phyloP scores from a whole-genome alignment of 1,140 invertebrate species.

The Macrobrachium nipponense region DNA sequence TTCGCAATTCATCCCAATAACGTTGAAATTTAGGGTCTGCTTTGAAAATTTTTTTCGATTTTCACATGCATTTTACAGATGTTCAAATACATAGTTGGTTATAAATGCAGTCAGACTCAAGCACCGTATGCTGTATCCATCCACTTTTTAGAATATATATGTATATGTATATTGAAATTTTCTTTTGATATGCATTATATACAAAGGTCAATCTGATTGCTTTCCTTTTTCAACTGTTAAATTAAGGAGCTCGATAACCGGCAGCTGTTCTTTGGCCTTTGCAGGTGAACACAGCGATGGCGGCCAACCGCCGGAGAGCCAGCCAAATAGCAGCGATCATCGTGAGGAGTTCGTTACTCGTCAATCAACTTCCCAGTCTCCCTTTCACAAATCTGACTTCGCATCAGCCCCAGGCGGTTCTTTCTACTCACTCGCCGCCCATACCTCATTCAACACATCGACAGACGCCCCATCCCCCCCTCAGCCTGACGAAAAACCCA shows the following conservation, averaged over 20 bases:
- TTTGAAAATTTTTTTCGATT: no score
- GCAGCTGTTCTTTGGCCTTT: neutral
- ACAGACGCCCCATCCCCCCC: neutral
- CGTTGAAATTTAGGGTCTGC: no score
- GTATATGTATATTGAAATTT: no score
- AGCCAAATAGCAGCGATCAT: constrained; percentile 45
- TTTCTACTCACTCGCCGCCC: neutral
- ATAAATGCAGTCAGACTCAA: no score
- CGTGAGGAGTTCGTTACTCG: constrained; percentile 43
- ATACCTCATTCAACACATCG: neutral
- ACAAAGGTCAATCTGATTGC: no score
- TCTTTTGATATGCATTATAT: no score
- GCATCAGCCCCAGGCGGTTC: neutral
- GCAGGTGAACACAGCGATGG: constrained; percentile 43
- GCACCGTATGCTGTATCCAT: no score
- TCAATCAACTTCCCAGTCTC: constrained; percentile 26
- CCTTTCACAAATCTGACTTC: neutral
- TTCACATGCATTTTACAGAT: no score
- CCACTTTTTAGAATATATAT: no score
- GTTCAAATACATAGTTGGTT: no score
- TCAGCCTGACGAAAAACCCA: no score
- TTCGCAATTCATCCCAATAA: no score
- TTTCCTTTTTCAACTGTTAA: neutral
- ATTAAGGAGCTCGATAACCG: neutral
- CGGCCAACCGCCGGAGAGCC: constrained; percentile 27